Conservation (phyloP, 2,888 invertebrate genomes). For the Sminthurides aquaticus region DNA sequence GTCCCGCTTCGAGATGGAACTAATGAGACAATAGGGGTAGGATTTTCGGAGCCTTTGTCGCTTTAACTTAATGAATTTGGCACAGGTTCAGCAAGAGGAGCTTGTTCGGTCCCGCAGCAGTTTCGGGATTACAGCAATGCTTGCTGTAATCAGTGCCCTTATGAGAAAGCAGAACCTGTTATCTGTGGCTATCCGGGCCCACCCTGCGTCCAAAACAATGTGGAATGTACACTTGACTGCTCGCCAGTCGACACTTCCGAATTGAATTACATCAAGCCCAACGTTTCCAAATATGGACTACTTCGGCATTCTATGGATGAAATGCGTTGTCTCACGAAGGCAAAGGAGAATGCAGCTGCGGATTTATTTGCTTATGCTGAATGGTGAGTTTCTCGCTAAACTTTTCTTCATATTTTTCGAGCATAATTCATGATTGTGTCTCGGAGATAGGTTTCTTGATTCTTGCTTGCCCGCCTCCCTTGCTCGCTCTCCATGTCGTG, state of each 20-base stretch:
- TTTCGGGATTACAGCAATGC: conserved; percentile 39
- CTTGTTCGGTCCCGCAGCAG: conserved; percentile 36
- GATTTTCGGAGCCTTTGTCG: too few relatives aligned
- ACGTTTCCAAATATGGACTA: conserved; percentile 38
- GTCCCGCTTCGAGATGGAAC: too few relatives aligned
- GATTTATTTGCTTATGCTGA: conserved; percentile 40
- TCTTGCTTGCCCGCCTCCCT: too few relatives aligned
- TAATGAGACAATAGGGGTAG: too few relatives aligned
- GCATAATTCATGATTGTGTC: not conserved
- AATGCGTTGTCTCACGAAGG: conserved; percentile 38
- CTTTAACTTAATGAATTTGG: too few relatives aligned
- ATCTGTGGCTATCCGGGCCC: conserved; percentile 32
- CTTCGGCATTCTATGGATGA: conserved; percentile 42
- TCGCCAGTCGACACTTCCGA: conserved; percentile 40
- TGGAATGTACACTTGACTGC: conserved; percentile 41
- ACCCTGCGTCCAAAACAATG: conserved; percentile 41
- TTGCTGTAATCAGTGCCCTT: conserved; percentile 39
- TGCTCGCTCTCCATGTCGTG: too few relatives aligned
- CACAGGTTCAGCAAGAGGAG: not conserved
- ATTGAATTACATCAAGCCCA: conserved; percentile 40
- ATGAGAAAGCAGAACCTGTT: conserved; percentile 23
- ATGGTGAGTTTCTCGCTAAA: conserved; percentile 26
- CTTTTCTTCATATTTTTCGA: not conserved
- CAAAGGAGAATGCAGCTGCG: conserved; percentile 39
- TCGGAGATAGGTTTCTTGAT: not conserved